Base-by-base conservation (phyloP, 2,797 vertebrate genomes). In the Paedocypris micromegethes region DNA sequence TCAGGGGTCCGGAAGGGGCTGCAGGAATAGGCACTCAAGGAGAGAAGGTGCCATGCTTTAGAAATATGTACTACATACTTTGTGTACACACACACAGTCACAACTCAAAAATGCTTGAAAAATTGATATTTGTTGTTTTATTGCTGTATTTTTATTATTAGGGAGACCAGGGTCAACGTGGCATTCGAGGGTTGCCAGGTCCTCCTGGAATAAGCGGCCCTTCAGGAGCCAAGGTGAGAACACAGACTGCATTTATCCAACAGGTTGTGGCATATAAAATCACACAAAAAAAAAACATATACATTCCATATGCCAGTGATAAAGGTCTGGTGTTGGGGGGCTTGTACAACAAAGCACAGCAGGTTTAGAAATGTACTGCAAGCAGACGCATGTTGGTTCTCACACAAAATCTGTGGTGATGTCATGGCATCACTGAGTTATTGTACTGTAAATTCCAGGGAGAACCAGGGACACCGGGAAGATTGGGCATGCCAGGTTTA, bases 81-180 rank as follows among this genome's bases (percentile, higher is more conserved):
- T 23, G 23, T 23, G 1, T 1, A 23, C 23, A 23, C 23, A 23
- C 23, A 23, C 23, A 23, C 23, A 23, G 23, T 23, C 23, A 23
- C 23, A 23, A 23, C 23, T 23, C 23, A 23, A n/a, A n/a, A n/a
- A 23, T 23, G 23, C 23, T 23, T 23, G 23, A 23, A 23, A 23
- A 23, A 23, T 23, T 23, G 45, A 8, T 7, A 39, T 42, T 23
- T 8, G 6, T 46, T 53, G 37, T 40, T 6, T 69, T 3, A 9
- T 39, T 47, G 74, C 3, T 78, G 5, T 23, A 45, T 64, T 52
- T 59, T 48, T 9, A 74, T 3, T 67, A 46, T n/a, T 71, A 95
- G 94, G 94, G 93, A 48, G 93, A 96, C 83, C 91, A 94, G 81
- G 93, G 93, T 68, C 86, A 91, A 69, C 90, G 92, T 78, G 94